phyloP scores from a whole-genome alignment of 2,797 vertebrate species.

The Lophius americanus region DNA sequence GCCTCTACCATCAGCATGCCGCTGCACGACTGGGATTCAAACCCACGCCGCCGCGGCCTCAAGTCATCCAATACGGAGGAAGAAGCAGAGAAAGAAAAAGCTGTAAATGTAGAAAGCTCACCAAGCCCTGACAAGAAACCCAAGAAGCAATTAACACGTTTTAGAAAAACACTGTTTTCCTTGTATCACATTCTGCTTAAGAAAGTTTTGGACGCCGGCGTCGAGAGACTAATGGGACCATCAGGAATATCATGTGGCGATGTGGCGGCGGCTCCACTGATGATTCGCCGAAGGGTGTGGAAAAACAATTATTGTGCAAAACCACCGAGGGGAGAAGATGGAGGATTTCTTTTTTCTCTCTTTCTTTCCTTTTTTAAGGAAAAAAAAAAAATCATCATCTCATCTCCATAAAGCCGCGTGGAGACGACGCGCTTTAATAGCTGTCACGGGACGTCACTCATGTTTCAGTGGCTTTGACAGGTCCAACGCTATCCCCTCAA shows the following conservation, averaged over 20 bases:
- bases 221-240: constrained; percentile 63
- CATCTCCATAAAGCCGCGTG: constrained; percentile 58
- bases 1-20: constrained; percentile 19
- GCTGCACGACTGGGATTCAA: constrained; percentile 31
- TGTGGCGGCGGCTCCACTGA: constrained; percentile 67
- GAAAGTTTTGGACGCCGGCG: constrained; percentile 38
- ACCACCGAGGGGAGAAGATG: constrained; percentile 47
- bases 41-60: constrained; percentile 24
- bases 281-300: constrained; percentile 69
- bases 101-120: constrained; percentile 37
- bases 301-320: constrained; percentile 73
- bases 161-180: constrained; percentile 24
- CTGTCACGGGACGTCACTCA: constrained; percentile 71
- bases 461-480: constrained; percentile 61
- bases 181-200: constrained; percentile 24
- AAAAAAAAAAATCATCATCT: background rate
- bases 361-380: too few relatives aligned
- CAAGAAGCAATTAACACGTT: constrained; percentile 45
- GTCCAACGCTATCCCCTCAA: constrained; percentile 56
- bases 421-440: constrained; percentile 57
- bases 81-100: constrained; percentile 5
- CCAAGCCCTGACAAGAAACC: constrained; percentile 45
- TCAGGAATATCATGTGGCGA: constrained; percentile 65
- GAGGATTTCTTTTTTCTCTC: constrained; percentile 24
- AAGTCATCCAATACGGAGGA: constrained; percentile 28